These are phyloP conservation scores for Lophotriccus pileatus DNA, from an alignment of 2,797 vertebrate genomes.

Conservation along the genomic window DNA sequence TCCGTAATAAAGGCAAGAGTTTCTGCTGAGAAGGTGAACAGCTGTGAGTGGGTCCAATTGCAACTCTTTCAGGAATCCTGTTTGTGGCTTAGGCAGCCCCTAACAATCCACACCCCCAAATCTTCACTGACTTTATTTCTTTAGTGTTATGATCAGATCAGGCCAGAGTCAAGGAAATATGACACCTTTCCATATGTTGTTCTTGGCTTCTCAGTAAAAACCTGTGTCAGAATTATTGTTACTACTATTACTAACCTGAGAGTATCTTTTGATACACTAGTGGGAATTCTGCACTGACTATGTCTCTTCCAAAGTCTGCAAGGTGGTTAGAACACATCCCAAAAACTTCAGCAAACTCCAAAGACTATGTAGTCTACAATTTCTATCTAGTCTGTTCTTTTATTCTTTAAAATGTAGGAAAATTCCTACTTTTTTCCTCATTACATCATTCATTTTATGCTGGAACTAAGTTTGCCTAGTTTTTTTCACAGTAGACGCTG, in stretches of 20 bases:
- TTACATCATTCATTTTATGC: background rate
- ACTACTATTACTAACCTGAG: background rate
- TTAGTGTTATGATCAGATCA: background rate
- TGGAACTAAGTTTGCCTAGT: background rate
- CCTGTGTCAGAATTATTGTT: background rate
- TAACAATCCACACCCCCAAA: rapidly evolving
- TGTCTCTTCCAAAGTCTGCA: background rate
- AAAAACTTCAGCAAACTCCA: background rate
- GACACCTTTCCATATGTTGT: background rate
- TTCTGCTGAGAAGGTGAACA: background rate
- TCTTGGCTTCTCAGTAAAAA: background rate
- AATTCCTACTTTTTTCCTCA: background rate
- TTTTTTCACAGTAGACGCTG: background rate
- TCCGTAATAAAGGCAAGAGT: background rate
- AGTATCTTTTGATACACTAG: background rate
- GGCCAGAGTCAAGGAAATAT: background rate
- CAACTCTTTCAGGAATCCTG: background rate
- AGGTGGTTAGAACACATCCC: background rate
- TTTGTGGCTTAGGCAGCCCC: background rate
- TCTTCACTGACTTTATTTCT: background rate
- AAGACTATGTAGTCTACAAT: background rate
- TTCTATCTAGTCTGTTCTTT: background rate
- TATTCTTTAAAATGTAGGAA: background rate
- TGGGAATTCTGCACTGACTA: background rate
- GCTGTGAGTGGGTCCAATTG: background rate